Evolutionary conservation across 2,113 vertebrate genomes (phyloP).

Genomic region (Sturnus vulgaris): DNA sequence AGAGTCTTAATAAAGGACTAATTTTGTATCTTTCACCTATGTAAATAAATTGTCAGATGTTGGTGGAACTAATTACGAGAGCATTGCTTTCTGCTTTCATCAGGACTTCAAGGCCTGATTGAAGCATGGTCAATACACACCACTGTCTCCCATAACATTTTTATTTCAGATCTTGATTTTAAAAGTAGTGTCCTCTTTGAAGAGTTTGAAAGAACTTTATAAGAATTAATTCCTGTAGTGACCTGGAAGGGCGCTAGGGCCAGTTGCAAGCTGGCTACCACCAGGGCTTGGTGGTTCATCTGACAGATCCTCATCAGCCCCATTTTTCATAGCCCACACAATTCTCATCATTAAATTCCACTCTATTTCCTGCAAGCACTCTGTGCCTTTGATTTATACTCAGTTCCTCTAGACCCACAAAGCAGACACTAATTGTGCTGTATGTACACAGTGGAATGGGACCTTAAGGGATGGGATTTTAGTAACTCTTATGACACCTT

Average conservation of each 20-base stretch:
- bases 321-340: neutral
- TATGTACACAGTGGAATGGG: neutral
- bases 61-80: neutral
- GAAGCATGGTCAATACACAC: neutral
- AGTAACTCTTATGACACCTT: conserved; percentile 39
- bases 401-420: neutral
- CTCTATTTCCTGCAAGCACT: neutral
- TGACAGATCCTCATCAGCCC: neutral
- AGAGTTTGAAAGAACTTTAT: neutral
- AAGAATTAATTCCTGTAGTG: neutral
- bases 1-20: neutral
- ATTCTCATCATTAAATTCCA: neutral
- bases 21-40: neutral
- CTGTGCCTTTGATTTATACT: neutral
- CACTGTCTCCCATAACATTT: neutral
- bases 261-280: neutral
- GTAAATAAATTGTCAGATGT: neutral
- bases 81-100: conserved; percentile 14
- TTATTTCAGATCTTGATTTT: neutral
- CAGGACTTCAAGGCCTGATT: conserved; percentile 20
- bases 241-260: neutral
- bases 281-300: neutral
- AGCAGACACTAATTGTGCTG: conserved; percentile 13
- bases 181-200: neutral
- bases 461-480: conserved; percentile 18